A percentile compares a stretch with the other conserved stretches of the same genome.
phyloP scores from a whole-genome alignment of 2,797 vertebrate species.

The Picus viridis region DNA sequence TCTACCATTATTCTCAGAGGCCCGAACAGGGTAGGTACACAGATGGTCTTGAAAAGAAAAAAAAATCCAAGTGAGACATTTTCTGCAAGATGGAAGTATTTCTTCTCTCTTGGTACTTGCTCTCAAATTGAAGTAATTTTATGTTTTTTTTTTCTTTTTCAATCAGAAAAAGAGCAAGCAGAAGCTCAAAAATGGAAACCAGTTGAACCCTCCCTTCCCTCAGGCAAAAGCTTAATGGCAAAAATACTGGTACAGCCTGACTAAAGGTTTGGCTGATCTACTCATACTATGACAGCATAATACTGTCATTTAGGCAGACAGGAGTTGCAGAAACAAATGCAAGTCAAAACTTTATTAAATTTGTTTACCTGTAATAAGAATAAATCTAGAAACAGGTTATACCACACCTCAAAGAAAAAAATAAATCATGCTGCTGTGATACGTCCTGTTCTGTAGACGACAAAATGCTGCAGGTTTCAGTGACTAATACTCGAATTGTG shows the following conservation, averaged over 20 bases:
- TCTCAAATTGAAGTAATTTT: background rate
- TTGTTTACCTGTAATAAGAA: constrained; percentile 18
- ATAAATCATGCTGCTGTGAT: background rate
- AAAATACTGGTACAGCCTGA: constrained; percentile 33
- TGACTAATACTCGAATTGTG: constrained; percentile 31
- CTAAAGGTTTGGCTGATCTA: constrained; percentile 33
- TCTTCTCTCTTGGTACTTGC: background rate
- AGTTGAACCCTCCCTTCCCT: constrained; percentile 25
- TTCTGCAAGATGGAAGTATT: background rate
- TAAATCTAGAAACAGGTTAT: constrained; percentile 33
- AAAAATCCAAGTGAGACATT: background rate
- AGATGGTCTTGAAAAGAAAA: background rate
- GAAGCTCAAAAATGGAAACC: background rate
- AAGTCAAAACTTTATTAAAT: background rate
- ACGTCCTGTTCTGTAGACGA: background rate
- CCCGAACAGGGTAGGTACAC: background rate
- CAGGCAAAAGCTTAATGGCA: constrained; percentile 30
- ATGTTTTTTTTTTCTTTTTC: background rate
- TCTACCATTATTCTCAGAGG: background rate
- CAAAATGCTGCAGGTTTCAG: constrained; percentile 6
- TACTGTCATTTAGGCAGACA: background rate
- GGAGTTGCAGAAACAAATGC: constrained; percentile 2
- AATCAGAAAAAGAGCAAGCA: background rate
- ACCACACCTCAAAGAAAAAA: background rate
- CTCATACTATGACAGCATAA: background rate